Percentiles rank a stretch among this genome's conserved stretches.
Conservation (phyloP, 2,113 vertebrate genomes). For the Plecturocebus donacophilus region DNA sequence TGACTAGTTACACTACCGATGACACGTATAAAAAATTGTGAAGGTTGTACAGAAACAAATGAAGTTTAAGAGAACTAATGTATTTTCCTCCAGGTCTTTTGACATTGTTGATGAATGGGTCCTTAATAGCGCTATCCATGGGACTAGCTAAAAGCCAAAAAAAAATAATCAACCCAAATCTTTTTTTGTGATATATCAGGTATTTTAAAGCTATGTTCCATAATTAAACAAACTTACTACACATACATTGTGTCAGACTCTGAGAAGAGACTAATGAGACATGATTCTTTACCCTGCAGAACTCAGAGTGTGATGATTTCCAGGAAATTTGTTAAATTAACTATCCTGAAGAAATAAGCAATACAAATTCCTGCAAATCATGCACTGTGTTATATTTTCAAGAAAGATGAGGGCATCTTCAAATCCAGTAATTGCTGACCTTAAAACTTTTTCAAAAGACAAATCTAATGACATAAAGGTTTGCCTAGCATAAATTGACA, state of each 20-base stretch:
- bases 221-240: neutral
- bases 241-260: neutral
- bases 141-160: neutral
- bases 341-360: neutral
- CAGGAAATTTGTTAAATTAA: neutral
- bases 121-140: neutral
- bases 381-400: neutral
- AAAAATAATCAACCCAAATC: neutral
- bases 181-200: neutral
- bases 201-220: neutral
- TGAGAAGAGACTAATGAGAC: neutral
- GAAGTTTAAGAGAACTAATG: neutral
- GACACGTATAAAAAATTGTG: neutral
- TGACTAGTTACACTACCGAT: neutral
- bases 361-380: neutral
- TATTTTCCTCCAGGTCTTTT: neutral
- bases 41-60: neutral
- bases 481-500: neutral
- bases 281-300: neutral
- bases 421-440: neutral
- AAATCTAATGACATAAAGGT: neutral
- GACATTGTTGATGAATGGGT: neutral
- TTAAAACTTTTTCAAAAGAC: neutral
- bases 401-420: neutral
- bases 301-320: neutral